Evolutionary conservation across 2,888 invertebrate genomes (phyloP).

Genomic region (Leptinotarsa rubiginosa): DNA sequence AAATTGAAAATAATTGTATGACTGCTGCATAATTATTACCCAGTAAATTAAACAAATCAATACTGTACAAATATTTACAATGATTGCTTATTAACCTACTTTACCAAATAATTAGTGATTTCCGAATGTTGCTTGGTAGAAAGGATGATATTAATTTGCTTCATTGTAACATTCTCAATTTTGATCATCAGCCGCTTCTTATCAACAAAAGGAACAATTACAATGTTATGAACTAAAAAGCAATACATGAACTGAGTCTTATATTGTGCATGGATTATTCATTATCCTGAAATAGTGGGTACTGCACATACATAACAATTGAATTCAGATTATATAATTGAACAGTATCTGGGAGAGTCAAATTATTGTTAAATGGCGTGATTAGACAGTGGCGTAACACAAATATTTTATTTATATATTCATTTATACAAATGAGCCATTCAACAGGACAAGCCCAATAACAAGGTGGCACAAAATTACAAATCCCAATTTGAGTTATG

Average conservation of each 20-base stretch:
- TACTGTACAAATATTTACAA: slow-evolving; percentile 1
- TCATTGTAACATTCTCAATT: too few species aligned
- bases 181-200: too few species aligned
- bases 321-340: not conserved
- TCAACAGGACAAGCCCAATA: too few species aligned
- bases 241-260: not conserved
- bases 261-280: not conserved
- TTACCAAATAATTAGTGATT: not conserved
- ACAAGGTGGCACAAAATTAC: too few species aligned
- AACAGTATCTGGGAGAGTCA: not conserved
- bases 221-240: not conserved
- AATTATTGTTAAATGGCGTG: not conserved
- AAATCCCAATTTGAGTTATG: too few species aligned
- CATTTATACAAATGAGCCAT: too few species aligned
- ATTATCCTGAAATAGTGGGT: not conserved
- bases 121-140: not conserved
- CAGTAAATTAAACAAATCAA: not conserved
- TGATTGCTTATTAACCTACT: slow-evolving; percentile 8
- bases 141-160: not conserved
- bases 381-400: not conserved
- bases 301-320: not conserved
- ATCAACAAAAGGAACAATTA: too few species aligned
- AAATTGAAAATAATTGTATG: not conserved
- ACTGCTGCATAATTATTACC: not conserved
- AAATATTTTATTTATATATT: too few species aligned